Percentiles rank a stretch among this genome's conserved stretches.
Evolutionary conservation across 2,888 invertebrate species (phyloP).

Genomic region (Lasioglossum pauxillum): DNA sequence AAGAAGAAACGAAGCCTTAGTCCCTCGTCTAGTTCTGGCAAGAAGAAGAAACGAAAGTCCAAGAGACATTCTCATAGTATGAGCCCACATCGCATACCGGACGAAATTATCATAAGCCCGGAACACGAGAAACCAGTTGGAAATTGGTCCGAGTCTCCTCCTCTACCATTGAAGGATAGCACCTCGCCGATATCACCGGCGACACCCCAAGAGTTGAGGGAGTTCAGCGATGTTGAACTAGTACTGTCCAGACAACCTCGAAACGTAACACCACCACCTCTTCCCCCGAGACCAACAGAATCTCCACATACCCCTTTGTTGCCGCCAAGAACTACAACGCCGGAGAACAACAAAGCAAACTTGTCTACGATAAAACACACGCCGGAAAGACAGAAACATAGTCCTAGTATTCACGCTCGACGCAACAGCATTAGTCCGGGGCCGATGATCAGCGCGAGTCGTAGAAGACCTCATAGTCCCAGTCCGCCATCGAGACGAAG

Average conservation of each 20-base stretch:
- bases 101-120: constrained; percentile 79
- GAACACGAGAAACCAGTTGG: constrained; percentile 82
- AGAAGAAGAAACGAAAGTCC: constrained; percentile 89
- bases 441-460: constrained; percentile 57
- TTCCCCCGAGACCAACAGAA: constrained; percentile 80
- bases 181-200: constrained; percentile 88
- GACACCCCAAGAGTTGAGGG: constrained; percentile 85
- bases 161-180: constrained; percentile 85
- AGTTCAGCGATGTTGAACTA: constrained; percentile 81
- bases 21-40: constrained; percentile 87
- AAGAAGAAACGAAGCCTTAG: constrained; percentile 88
- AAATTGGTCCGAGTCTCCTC: constrained; percentile 85
- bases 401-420: constrained; percentile 72
- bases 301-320: constrained; percentile 90
- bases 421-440: constrained; percentile 72
- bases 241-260: constrained; percentile 75
- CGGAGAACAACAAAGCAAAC: constrained; percentile 70
- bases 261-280: constrained; percentile 74
- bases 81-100: constrained; percentile 84
- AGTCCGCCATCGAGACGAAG: constrained; percentile 79
- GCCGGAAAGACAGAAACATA: constrained; percentile 70
- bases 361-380: constrained; percentile 68
- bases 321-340: constrained; percentile 85
- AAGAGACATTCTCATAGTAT: constrained; percentile 89
- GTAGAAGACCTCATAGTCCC: constrained; percentile 82